A percentile compares a stretch with the other conserved stretches of the same genome.
These are phyloP conservation scores for Vanacampus margaritifer DNA, from an alignment of 2,113 vertebrate genomes.

Conservation along the genomic window DNA sequence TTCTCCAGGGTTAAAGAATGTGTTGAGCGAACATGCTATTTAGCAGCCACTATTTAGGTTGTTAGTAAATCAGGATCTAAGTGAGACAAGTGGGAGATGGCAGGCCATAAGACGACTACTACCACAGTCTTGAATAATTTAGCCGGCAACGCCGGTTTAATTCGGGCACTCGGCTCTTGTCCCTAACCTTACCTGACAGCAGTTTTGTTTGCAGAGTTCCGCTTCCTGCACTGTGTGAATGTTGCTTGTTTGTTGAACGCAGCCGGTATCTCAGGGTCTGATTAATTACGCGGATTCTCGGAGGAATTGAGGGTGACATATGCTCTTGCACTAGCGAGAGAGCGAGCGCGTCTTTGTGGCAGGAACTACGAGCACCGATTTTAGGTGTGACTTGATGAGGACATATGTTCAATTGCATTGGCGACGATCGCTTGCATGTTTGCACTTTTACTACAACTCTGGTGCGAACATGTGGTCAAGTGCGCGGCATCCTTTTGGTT, in stretches of 20 bases:
- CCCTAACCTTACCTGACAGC: slow-evolving; percentile 9
- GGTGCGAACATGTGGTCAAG: neutral
- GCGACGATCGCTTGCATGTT: slow-evolving; percentile 13
- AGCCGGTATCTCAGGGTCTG: slow-evolving; percentile 59
- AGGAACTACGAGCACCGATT: slow-evolving; percentile 1
- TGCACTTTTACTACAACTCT: slow-evolving; percentile 10
- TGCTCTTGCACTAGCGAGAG: slow-evolving; percentile 61
- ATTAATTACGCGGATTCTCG: slow-evolving; percentile 66
- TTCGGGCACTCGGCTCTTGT: neutral
- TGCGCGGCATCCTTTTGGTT: slow-evolving; percentile 16
- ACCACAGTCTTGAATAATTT: neutral
- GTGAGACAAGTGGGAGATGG: neutral
- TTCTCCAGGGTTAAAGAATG: too few species aligned
- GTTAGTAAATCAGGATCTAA: neutral
- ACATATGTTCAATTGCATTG: slow-evolving; percentile 21
- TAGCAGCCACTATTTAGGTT: too few species aligned
- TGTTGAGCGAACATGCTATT: too few species aligned
- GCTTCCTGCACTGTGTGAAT: slow-evolving; percentile 18
- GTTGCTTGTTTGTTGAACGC: slow-evolving; percentile 44
- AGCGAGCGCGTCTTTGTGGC: slow-evolving; percentile 20
- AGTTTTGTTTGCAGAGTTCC: slow-evolving; percentile 11
- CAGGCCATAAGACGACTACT: neutral
- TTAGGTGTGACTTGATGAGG: slow-evolving; percentile 22
- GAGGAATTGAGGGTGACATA: slow-evolving; percentile 66
- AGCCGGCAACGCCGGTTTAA: neutral